Percentiles rank a stretch among this genome's conserved stretches.
These are phyloP conservation scores for Cochlearius cochlearius DNA, from an alignment of 2,113 vertebrate species.

Conservation along the genomic window DNA sequence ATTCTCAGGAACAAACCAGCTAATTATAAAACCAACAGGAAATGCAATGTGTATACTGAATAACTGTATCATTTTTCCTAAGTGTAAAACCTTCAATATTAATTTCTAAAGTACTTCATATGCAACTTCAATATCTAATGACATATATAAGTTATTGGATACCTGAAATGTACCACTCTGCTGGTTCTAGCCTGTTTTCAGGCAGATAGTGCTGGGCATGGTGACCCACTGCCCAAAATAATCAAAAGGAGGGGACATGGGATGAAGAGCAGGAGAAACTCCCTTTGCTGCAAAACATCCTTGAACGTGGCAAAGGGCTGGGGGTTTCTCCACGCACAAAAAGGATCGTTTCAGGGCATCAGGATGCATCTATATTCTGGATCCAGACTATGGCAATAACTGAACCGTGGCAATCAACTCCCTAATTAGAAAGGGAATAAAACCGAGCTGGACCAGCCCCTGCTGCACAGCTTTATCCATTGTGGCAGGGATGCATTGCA, in stretches of 20 bases:
- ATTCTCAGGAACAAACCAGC: neutral
- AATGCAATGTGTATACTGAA: neutral
- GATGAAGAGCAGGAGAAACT: neutral
- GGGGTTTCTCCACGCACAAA: neutral
- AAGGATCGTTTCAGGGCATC: neutral
- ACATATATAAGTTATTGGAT: no score
- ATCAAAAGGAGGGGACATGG: rapidly evolving
- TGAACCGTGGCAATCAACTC: neutral
- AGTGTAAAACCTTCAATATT: neutral
- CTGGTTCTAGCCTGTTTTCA: neutral
- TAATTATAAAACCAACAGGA: slow-evolving; percentile 10
- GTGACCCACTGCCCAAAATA: neutral
- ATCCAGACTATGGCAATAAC: neutral
- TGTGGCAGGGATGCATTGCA: neutral
- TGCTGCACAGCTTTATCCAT: neutral
- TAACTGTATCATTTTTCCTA: neutral
- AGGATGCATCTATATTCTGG: no score
- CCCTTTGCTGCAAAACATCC: neutral
- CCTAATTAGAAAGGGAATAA: neutral
- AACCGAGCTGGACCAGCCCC: neutral
- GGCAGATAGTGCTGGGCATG: neutral
- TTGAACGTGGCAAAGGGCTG: rapidly evolving
- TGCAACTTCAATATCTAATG: neutral
- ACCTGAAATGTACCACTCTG: neutral
- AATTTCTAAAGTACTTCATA: neutral